Conservation (phyloP, 2,113 vertebrate species). For the Copsychus sechellarum region DNA sequence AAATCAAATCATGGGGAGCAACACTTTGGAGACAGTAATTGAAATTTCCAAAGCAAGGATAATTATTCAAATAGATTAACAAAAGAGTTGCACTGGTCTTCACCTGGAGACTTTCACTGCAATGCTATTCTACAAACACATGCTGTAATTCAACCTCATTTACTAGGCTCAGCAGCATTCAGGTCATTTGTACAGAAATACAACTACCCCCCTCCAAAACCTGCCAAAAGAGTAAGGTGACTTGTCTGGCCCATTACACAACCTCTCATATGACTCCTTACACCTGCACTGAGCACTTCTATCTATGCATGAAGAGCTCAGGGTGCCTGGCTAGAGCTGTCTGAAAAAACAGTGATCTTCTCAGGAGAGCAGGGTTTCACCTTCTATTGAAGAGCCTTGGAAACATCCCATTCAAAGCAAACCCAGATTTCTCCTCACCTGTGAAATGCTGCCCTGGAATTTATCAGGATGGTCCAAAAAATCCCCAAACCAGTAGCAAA, state of each 20-base stretch:
- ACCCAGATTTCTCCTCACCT: not conserved
- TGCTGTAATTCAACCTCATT: not conserved
- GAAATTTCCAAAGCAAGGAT: not conserved
- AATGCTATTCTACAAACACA: not conserved
- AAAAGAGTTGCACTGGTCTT: not conserved
- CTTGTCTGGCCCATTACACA: not conserved
- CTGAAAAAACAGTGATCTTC: not conserved
- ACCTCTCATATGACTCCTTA: not conserved
- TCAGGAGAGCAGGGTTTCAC: not conserved
- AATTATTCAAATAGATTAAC: not conserved
- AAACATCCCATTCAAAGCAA: not conserved
- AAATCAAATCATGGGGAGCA: not conserved
- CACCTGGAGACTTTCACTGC: not conserved
- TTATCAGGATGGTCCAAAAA: not conserved
- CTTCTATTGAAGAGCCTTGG: not conserved
- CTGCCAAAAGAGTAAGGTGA: not conserved
- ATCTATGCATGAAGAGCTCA: not conserved
- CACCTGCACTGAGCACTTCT: not conserved
- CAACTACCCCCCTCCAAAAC: not conserved
- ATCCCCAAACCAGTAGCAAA: rapidly evolving
- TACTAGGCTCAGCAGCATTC: not conserved
- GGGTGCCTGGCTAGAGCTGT: not conserved
- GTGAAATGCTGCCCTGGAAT: not conserved
- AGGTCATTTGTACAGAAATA: not conserved
- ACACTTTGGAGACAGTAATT: not conserved